Conservation (phyloP, 2,113 vertebrate genomes). For the Eretmochelys imbricata region DNA sequence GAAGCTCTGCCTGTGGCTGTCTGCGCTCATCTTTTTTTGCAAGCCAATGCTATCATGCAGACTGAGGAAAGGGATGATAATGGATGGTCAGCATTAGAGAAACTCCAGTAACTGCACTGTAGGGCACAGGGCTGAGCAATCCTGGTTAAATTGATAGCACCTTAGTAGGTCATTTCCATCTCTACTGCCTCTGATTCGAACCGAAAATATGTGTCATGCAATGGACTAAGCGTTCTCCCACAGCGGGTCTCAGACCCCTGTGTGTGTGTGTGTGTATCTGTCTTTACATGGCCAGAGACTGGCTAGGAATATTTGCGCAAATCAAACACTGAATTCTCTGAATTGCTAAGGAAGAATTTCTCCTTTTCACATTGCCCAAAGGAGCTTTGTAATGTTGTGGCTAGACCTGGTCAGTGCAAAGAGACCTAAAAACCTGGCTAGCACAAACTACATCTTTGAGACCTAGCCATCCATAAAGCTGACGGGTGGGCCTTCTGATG, state of each 20-base stretch:
- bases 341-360: neutral
- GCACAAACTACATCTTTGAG: neutral
- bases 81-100: neutral
- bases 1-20: neutral
- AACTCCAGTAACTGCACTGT: neutral
- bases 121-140: neutral
- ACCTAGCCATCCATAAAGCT: neutral
- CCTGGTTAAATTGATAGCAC: neutral
- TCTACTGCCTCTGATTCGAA: neutral
- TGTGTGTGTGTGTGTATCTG: neutral
- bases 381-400: neutral
- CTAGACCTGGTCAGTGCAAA: neutral
- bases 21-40: neutral
- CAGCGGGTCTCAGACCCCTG: neutral
- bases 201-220: neutral
- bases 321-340: neutral
- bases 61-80: neutral
- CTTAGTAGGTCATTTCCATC: neutral
- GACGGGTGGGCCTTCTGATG: neutral
- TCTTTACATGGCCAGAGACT: neutral
- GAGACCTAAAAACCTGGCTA: neutral
- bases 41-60: neutral
- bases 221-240: neutral
- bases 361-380: accelerated
- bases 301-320: accelerated